Evolutionary conservation across 1,140 invertebrate genomes (phyloP).

Genomic region (Lepidurus packardi): DNA sequence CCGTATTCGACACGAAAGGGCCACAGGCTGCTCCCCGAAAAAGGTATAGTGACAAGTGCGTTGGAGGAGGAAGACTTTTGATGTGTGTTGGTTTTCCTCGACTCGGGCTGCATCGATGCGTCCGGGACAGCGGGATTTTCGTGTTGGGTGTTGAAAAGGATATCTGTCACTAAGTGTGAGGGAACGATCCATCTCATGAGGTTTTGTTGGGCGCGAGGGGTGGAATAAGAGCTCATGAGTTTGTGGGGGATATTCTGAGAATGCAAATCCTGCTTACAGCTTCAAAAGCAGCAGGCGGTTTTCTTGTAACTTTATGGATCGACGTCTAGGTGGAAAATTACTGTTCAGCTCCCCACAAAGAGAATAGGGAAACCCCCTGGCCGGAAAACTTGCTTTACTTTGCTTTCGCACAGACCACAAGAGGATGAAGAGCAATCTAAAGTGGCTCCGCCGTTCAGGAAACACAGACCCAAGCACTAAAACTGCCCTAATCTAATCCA

Average conservation of each 20-base stretch:
- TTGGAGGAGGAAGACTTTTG: no score
- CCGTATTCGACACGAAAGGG: no score
- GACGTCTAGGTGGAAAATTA: not conserved
- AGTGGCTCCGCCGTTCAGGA: no score
- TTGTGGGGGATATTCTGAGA: not conserved
- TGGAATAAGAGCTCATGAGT: not conserved
- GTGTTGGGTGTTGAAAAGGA: not conserved
- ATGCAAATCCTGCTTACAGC: not conserved
- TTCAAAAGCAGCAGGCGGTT: not conserved
- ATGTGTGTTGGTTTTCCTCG: no score
- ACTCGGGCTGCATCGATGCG: not conserved
- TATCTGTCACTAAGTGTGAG: slow-evolving; percentile 8
- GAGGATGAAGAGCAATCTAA: no score
- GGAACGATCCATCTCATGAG: slow-evolving; percentile 1
- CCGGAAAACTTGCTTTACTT: no score
- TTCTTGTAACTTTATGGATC: slow-evolving; percentile 16
- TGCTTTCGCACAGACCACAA: no score
- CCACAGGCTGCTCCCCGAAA: no score
- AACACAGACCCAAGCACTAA: no score
- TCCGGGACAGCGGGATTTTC: not conserved
- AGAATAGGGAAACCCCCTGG: not conserved
- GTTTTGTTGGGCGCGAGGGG: not conserved
- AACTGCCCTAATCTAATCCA: no score
- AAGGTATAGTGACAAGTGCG: no score
- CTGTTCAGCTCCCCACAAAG: not conserved